Conservation (phyloP, 2,888 invertebrate genomes). For the Folsomia candida region DNA sequence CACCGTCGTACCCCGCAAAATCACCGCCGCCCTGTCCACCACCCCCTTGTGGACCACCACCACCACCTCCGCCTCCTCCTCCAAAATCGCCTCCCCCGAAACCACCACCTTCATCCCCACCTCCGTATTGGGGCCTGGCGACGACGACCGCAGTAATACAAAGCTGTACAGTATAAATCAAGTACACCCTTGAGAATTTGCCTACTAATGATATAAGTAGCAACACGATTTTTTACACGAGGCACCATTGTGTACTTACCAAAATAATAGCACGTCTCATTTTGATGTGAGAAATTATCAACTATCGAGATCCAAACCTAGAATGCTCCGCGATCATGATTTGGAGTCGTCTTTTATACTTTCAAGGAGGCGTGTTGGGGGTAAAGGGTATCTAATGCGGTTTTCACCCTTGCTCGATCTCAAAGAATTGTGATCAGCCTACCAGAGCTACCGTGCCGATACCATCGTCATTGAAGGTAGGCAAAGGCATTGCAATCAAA, state of each 20-base stretch:
- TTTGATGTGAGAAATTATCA: neutral
- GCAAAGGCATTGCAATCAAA: neutral
- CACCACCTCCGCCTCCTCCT: conserved; percentile 24
- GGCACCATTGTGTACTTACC: conserved; percentile 1
- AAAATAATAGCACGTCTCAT: conserved; percentile 15
- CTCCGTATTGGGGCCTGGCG: conserved; percentile 41
- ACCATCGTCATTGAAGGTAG: conserved; percentile 8
- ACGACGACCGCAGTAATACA: conserved; percentile 38
- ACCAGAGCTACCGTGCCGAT: neutral
- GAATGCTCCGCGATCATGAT: conserved; percentile 1
- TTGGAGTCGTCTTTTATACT: conserved; percentile 1
- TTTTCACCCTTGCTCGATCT: conserved; percentile 14
- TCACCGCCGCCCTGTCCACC: conserved; percentile 24
- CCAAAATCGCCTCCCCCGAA: conserved; percentile 23
- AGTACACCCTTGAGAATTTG: neutral
- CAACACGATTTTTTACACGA: neutral
- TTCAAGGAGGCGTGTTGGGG: neutral
- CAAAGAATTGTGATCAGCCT: neutral
- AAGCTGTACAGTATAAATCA: conserved; percentile 28
- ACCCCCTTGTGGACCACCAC: conserved; percentile 21
- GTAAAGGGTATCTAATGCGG: conserved; percentile 13
- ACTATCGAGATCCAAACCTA: neutral
- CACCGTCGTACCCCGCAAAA: conserved; percentile 30
- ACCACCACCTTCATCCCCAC: conserved; percentile 30
- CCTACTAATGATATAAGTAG: neutral